Base-by-base conservation (phyloP, 2,113 vertebrate species). In the Sinocyclocheilus rhinocerous region DNA sequence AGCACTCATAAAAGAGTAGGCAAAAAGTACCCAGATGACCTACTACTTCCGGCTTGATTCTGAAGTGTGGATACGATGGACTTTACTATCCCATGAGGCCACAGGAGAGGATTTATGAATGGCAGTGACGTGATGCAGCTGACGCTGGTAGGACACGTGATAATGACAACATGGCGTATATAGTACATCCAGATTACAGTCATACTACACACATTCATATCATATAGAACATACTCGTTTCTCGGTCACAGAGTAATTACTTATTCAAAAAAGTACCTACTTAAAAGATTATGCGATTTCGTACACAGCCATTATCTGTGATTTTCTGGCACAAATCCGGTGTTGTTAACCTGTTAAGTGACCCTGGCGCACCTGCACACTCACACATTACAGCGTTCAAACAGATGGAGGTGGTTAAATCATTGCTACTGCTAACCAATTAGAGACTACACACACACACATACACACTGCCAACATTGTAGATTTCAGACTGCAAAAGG, bases 371-470 rank as follows among this genome's bases (percentile, higher is more conserved):
- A 3, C 8, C 45, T 48, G 45, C 75, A 55, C 75, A 48, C 52
- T 24, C 26, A 16, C 42, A 24, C 24, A 20, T 24, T 24, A 45
- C 70, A 10, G 3, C 0, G 2, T 26, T 50, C 45, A 24, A 50
- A 76, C 45, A 76, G 75, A 76, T 76, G 73, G 42, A 76, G 36
- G 7, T 1, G 24, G 20, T 77, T 55, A 55, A 77, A 77, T 20
- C 15, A 55, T 26, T 15, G 2, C 50, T 22, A 75, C 70, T 24
- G 39, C 70, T 75, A 75, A 75, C 70, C 70, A 75, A 55, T 77
- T 77, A 55, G 24, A 18, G 48, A 77, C 24, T 4, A 6, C 6
- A 39, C 29, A 57, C 50, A 48, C 36, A 63, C 78, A 48, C 29
- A 65, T 18, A 63, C 36, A n/a, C 45, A 48, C 0, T 4, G 57